Conservation (phyloP, 2,797 vertebrate genomes). For the Poecilia velifera region DNA sequence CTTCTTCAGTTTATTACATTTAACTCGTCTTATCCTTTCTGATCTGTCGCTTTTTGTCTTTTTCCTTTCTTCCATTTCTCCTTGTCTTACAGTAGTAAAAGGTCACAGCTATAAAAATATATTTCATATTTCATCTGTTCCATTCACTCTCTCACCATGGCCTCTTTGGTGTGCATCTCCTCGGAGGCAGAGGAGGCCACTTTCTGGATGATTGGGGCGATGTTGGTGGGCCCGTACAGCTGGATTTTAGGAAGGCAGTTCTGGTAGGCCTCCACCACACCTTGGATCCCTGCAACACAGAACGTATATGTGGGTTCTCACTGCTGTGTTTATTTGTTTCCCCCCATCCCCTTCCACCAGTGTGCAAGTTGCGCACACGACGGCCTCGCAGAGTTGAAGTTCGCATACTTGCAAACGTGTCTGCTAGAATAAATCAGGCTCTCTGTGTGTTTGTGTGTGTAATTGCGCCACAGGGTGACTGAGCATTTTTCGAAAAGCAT, state of each 20-base stretch:
- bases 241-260: slow-evolving; percentile 98
- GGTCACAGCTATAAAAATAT: slow-evolving; percentile 29
- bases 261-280: slow-evolving; percentile 99
- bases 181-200: slow-evolving; percentile 97
- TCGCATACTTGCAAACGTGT: slow-evolving; percentile 39
- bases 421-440: slow-evolving; percentile 46
- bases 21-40: slow-evolving; percentile 14
- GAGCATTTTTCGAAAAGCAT: slow-evolving; percentile 37
- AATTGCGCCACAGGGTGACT: slow-evolving; percentile 39
- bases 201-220: slow-evolving; percentile 98
- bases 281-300: slow-evolving; percentile 90
- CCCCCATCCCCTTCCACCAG: neutral
- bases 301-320: slow-evolving; percentile 21
- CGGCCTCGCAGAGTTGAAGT: slow-evolving; percentile 41
- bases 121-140: slow-evolving; percentile 3
- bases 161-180: slow-evolving; percentile 97
- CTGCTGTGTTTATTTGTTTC: slow-evolving; percentile 1
- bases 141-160: slow-evolving; percentile 86
- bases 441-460: slow-evolving; percentile 14
- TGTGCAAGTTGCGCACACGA: neutral
- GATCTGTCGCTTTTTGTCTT: slow-evolving; percentile 25
- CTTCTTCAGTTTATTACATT: slow-evolving; percentile 25
- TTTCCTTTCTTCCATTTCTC: slow-evolving; percentile 16
- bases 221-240: slow-evolving; percentile 97
- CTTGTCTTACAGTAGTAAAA: neutral